Evolutionary conservation across 1,140 invertebrate genomes (phyloP).

Genomic region (Aphidius gifuensis): DNA sequence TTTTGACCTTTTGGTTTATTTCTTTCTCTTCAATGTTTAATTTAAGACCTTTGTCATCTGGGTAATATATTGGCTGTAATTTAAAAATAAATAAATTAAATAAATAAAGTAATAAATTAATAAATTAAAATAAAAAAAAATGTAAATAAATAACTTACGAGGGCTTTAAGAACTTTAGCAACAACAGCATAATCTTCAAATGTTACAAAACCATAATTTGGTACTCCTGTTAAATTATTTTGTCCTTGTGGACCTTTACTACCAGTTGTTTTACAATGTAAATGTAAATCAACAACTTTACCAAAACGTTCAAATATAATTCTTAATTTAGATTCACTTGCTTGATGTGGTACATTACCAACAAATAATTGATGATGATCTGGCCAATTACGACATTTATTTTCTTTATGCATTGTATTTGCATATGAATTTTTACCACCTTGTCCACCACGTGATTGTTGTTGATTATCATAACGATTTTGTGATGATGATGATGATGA

Average conservation of each 20-base stretch:
- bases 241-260: slow-evolving; percentile 53
- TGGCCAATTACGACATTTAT: slow-evolving; percentile 47
- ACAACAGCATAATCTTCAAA: slow-evolving; percentile 77
- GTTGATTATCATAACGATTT: slow-evolving; percentile 38
- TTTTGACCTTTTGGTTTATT: slow-evolving; percentile 62
- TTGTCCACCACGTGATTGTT: slow-evolving; percentile 39
- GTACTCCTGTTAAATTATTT: slow-evolving; percentile 59
- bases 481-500: slow-evolving; percentile 8
- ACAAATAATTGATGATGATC: slow-evolving; percentile 91
- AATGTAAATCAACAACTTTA: slow-evolving; percentile 71
- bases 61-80: slow-evolving; percentile 76
- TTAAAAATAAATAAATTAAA: slow-evolving; percentile 8
- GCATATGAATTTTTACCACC: slow-evolving; percentile 42
- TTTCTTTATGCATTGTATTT: slow-evolving; percentile 25
- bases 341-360: slow-evolving; percentile 85
- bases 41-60: slow-evolving; percentile 66
- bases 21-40: slow-evolving; percentile 92
- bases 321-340: slow-evolving; percentile 78
- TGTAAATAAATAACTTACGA: slow-evolving; percentile 55
- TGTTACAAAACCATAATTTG: slow-evolving; percentile 92
- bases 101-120: slow-evolving; percentile 6
- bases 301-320: slow-evolving; percentile 77
- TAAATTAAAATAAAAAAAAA: neutral
- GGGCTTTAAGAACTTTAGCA: slow-evolving; percentile 66
- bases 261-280: slow-evolving; percentile 67